These are phyloP conservation scores for Leptodirus hochenwartii DNA, from an alignment of 2,888 invertebrate species.

Conservation along the genomic window DNA sequence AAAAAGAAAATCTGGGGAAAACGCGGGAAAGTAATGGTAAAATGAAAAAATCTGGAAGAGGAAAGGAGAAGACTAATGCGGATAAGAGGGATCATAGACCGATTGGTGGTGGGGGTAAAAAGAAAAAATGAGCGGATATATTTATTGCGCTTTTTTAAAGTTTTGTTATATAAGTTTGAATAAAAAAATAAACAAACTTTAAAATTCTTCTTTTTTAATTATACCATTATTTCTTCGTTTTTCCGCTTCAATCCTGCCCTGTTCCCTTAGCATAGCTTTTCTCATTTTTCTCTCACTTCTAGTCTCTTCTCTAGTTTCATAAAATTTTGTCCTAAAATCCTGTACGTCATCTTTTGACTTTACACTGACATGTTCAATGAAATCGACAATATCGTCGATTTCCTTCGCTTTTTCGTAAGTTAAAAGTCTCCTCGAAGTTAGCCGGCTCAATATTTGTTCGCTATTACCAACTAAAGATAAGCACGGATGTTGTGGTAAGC, in stretches of 20 bases:
- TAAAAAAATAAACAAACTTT: too few species aligned
- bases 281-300: conserved; percentile 38
- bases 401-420: conserved; percentile 65
- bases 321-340: conserved; percentile 50
- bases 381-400: conserved; percentile 20
- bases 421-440: conserved; percentile 65
- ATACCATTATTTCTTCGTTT: conserved; percentile 10
- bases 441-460: conserved; percentile 70
- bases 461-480: conserved; percentile 63
- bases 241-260: conserved; percentile 17
- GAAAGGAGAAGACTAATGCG: conserved; percentile 19
- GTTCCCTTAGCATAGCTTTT: conserved; percentile 22
- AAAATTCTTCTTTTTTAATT: too few species aligned
- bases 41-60: conserved; percentile 6
- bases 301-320: conserved; percentile 44
- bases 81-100: conserved; percentile 19
- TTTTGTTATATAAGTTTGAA: too few species aligned
- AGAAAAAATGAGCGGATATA: too few species aligned
- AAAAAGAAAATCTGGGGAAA: conserved; percentile 7
- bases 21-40: too few species aligned
- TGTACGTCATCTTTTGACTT: conserved; percentile 23
- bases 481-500: conserved; percentile 66
- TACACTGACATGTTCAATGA: conserved; percentile 13
- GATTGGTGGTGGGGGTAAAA: too few species aligned
- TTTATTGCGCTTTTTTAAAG: too few species aligned